Conservation (phyloP, 2,113 vertebrate species). For the Mesoclemmys tuberculata region DNA sequence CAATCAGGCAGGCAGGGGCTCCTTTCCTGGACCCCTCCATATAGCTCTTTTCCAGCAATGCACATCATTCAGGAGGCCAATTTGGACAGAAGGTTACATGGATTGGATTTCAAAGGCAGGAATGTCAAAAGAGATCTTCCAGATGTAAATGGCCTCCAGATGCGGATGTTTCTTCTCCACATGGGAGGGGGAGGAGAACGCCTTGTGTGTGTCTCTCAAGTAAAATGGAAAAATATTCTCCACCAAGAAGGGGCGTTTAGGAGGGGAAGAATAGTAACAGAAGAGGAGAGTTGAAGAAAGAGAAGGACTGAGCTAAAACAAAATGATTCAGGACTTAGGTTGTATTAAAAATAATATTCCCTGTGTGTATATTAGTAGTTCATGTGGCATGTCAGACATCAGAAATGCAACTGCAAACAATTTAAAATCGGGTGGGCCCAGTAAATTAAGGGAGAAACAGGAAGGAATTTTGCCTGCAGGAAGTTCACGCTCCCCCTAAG, state of each 20-base stretch:
- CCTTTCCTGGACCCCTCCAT: conserved; percentile 7
- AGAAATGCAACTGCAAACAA: background rate
- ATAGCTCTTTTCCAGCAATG: conserved; percentile 26
- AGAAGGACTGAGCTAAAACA: conserved; percentile 16
- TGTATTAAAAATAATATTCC: background rate
- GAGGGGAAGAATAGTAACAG: conserved; percentile 38
- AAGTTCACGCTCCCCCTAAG: background rate
- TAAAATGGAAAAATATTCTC: conserved; percentile 73
- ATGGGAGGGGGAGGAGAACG: conserved; percentile 32
- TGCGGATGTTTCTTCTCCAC: conserved; percentile 71
- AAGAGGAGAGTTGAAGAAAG: background rate
- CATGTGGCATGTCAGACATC: background rate
- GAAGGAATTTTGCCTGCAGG: background rate
- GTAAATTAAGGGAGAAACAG: background rate
- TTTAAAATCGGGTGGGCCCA: background rate
- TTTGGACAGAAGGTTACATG: conserved; percentile 59
- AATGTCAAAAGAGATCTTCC: conserved; percentile 73
- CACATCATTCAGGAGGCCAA: conserved; percentile 39
- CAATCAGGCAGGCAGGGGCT: conserved; percentile 19
- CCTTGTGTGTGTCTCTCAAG: conserved; percentile 60
- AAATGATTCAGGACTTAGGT: background rate
- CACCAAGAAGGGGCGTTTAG: background rate
- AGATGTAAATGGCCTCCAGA: conserved; percentile 80
- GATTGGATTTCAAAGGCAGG: conserved; percentile 78
- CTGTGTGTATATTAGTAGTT: background rate